phyloP scores from a whole-genome alignment of 2,797 vertebrate species.

The Setipinna tenuifilis region DNA sequence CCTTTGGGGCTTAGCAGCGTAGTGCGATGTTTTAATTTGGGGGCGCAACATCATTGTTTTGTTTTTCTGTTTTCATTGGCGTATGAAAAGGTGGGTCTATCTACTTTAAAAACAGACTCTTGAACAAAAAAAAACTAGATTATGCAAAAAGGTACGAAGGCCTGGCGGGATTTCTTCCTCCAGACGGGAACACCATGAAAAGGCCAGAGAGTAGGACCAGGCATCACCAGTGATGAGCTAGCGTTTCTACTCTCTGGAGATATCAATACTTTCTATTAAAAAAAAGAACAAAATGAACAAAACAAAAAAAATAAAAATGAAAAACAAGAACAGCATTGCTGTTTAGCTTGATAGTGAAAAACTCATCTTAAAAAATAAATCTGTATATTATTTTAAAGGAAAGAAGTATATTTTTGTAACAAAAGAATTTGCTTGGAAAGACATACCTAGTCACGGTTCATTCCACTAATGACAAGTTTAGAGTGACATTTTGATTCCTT shows the following conservation, averaged over 20 bases:
- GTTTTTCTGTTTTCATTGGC: slow-evolving; percentile 68
- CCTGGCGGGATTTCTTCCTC: slow-evolving; percentile 56
- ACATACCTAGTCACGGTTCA: slow-evolving; percentile 54
- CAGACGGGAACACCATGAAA: slow-evolving; percentile 49
- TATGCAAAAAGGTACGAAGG: slow-evolving; percentile 63
- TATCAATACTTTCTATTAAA: slow-evolving; percentile 70
- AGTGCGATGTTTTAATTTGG: slow-evolving; percentile 73
- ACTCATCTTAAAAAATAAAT: slow-evolving; percentile 71
- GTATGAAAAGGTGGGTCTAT: slow-evolving; percentile 54
- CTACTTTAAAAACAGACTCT: slow-evolving; percentile 54
- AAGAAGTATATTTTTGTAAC: slow-evolving; percentile 83
- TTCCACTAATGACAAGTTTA: slow-evolving; percentile 58
- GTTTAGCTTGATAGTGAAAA: slow-evolving; percentile 79
- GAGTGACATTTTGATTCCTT: slow-evolving; percentile 60
- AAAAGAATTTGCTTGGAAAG: slow-evolving; percentile 66
- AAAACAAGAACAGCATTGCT: slow-evolving; percentile 71
- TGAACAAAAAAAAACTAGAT: slow-evolving; percentile 58
- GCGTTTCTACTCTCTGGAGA: slow-evolving; percentile 45
- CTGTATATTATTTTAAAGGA: slow-evolving; percentile 80
- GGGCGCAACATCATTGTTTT: slow-evolving; percentile 64
- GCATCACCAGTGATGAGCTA: slow-evolving; percentile 42
- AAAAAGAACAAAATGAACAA: slow-evolving; percentile 52
- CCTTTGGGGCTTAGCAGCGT: slow-evolving; percentile 78
- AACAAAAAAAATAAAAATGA: slow-evolving; percentile 1
- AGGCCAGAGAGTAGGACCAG: slow-evolving; percentile 50